Conservation (phyloP, 23 tunicate genomes). For the Clavelina lepadiformis region DNA sequence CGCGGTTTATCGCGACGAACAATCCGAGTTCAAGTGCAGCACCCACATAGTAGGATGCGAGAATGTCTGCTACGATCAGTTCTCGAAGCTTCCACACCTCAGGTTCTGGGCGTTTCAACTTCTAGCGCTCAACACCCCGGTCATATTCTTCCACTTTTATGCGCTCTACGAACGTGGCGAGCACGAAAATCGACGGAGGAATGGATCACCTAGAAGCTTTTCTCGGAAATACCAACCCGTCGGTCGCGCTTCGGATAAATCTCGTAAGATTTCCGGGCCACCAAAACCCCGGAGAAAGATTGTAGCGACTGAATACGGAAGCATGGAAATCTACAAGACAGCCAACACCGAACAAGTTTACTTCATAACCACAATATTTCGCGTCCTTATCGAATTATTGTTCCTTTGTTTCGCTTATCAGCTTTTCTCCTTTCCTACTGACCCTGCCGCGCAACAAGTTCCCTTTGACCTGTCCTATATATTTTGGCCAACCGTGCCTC, state of each 20-base stretch:
- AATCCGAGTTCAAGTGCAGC: constrained; percentile 43
- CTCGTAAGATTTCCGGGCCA: neutral
- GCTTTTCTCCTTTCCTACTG: neutral
- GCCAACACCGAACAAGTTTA: constrained; percentile 22
- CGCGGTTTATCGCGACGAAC: constrained; percentile 68
- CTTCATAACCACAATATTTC: constrained; percentile 8
- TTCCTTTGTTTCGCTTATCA: constrained; percentile 32
- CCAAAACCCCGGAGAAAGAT: constrained; percentile 11
- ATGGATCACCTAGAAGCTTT: too few relatives aligned
- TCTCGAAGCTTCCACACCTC: constrained; percentile 55
- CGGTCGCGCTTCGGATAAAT: too few relatives aligned
- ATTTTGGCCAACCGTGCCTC: constrained; percentile 18
- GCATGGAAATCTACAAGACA: constrained; percentile 10
- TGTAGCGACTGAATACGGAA: constrained; percentile 11
- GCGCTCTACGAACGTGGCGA: constrained; percentile 18
- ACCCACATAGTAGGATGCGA: constrained; percentile 52
- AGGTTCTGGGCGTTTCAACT: constrained; percentile 75
- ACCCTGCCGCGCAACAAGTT: neutral
- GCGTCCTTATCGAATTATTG: constrained; percentile 13
- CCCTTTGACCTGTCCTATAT: neutral
- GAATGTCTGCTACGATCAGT: constrained; percentile 59
- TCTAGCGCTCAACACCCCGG: constrained; percentile 30
- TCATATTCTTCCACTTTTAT: constrained; percentile 33
- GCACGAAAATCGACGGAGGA: constrained; percentile 1
- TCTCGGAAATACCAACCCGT: too few relatives aligned